Conservation (phyloP, 1,140 invertebrate genomes). For the Brachionus rubens region DNA sequence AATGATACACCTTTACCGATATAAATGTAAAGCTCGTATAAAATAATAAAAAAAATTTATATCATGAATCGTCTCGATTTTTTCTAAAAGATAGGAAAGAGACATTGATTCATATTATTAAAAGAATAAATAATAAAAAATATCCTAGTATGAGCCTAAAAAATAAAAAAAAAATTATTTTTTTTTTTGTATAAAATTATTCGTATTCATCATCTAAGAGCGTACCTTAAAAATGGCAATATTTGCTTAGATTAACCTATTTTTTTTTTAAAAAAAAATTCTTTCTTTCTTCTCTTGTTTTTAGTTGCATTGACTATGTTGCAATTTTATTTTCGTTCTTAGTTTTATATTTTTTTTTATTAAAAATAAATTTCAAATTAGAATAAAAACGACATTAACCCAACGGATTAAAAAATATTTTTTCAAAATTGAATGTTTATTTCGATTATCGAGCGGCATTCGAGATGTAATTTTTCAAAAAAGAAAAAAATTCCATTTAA, state of each 20-base stretch:
- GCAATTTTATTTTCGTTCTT: slow-evolving; percentile 1
- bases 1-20: neutral
- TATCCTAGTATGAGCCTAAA: neutral
- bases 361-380: slow-evolving; percentile 44
- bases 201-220: slow-evolving; percentile 7
- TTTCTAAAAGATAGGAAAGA: neutral
- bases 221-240: slow-evolving; percentile 8
- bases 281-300: too few species aligned
- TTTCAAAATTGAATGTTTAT: neutral
- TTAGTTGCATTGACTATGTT: slow-evolving; percentile 8
- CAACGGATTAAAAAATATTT: neutral
- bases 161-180: neutral
- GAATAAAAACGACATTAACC: slow-evolving; percentile 42
- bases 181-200: slow-evolving; percentile 26
- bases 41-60: neutral
- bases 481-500: too few species aligned
- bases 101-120: neutral
- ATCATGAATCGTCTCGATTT: neutral
- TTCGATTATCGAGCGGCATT: neutral
- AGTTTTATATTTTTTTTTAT: neutral
- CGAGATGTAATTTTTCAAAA: too few species aligned
- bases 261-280: slow-evolving; percentile 12
- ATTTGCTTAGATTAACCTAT: slow-evolving; percentile 37
- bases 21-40: neutral
- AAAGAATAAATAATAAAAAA: neutral